phyloP scores from a whole-genome alignment of 2,888 invertebrate genomes.

The Eupithecia exiguata region DNA sequence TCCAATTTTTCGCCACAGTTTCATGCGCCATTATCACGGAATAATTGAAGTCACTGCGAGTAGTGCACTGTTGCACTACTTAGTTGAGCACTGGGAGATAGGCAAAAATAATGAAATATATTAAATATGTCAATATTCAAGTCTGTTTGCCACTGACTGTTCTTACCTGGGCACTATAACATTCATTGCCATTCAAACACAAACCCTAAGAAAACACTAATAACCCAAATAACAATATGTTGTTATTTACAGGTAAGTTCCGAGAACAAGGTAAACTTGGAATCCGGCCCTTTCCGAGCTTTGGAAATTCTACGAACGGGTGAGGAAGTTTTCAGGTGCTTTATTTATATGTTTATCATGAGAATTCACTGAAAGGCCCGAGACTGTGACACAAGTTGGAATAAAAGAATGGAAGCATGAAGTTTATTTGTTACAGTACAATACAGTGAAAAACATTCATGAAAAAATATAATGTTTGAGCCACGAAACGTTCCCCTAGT shows the following conservation, averaged over 20 bases:
- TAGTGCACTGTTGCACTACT: too few species aligned
- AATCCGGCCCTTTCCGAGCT: constrained; percentile 5
- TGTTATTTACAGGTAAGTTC: constrained; percentile 30
- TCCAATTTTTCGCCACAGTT: too few species aligned
- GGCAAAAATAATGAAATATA: too few species aligned
- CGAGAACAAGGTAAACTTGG: neutral
- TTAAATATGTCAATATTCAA: neutral
- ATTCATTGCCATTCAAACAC: neutral
- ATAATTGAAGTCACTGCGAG: too few species aligned
- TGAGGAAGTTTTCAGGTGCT: constrained; percentile 12
- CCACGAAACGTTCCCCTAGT: neutral
- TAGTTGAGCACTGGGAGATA: too few species aligned
- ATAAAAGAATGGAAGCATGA: neutral
- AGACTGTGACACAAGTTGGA: neutral
- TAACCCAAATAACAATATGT: neutral
- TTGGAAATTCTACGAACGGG: constrained; percentile 7
- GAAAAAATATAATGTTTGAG: neutral
- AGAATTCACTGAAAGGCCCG: neutral
- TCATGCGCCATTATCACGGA: too few species aligned
- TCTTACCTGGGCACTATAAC: neutral
- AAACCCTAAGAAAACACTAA: neutral
- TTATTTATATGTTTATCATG: neutral
- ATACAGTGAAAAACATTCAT: neutral
- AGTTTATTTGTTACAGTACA: neutral
- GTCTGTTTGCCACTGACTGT: neutral